Percentiles rank a stretch among this genome's conserved stretches.
Conservation (phyloP, 1,140 invertebrate genomes). For the Piezodorus guildinii region DNA sequence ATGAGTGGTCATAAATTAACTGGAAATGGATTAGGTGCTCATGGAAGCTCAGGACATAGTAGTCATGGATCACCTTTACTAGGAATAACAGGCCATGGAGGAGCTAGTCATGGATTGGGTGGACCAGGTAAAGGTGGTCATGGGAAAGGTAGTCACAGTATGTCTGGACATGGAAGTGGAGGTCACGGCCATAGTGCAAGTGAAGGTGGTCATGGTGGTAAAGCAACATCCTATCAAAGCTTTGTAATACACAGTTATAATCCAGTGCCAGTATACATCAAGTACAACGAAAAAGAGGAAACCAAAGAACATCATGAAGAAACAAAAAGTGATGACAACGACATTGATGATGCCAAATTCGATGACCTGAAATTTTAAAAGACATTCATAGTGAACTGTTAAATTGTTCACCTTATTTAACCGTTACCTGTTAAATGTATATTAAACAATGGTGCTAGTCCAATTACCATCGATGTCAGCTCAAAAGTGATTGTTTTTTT, state of each 20-base stretch:
- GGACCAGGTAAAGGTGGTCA: background rate
- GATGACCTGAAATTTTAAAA: constrained; percentile 3
- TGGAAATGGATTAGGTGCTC: background rate
- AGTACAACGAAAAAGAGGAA: background rate
- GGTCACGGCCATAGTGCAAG: background rate
- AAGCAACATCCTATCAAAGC: constrained; percentile 22
- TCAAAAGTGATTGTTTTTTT: too few species aligned
- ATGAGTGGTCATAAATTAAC: too few species aligned
- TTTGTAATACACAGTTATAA: constrained; percentile 22
- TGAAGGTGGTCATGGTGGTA: background rate
- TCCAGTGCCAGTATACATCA: constrained; percentile 6
- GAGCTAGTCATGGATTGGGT: background rate
- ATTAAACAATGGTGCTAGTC: too few species aligned
- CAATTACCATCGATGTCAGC: too few species aligned
- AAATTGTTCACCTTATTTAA: too few species aligned
- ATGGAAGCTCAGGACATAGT: background rate
- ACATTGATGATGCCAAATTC: background rate
- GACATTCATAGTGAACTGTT: background rate
- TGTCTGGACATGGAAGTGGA: background rate
- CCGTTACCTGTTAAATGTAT: too few species aligned
- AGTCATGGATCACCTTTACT: too few species aligned
- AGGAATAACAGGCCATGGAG: too few species aligned
- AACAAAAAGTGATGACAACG: background rate
- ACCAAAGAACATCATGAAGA: background rate
- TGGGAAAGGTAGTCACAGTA: background rate